phyloP scores from a whole-genome alignment of 2,113 vertebrate genomes.

The Alectura lathami region DNA sequence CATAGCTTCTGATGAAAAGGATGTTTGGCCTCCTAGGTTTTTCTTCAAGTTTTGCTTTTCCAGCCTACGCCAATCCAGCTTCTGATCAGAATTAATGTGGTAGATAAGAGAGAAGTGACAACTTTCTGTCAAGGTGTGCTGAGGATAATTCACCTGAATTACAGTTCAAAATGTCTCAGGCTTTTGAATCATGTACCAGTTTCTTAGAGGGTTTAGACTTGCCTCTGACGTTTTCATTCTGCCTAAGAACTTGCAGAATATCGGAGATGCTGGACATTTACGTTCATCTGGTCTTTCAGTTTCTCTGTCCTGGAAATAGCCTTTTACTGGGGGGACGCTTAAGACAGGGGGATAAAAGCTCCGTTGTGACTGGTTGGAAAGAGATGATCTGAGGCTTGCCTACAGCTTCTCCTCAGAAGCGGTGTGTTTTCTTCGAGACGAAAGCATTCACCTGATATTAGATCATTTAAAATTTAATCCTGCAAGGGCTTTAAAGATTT shows the following conservation, averaged over 20 bases:
- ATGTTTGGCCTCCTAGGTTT: rapidly evolving
- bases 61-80: background rate
- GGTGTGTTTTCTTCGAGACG: background rate
- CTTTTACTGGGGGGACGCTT: background rate
- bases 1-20: background rate
- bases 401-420: background rate
- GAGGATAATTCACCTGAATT: background rate
- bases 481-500: background rate
- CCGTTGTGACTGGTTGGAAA: background rate
- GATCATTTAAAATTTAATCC: background rate
- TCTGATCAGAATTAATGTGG: background rate
- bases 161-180: background rate
- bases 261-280: background rate
- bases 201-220: background rate
- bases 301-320: background rate
- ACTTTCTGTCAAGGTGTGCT: background rate
- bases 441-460: background rate
- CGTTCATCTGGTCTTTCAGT: background rate
- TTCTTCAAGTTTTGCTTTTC: background rate
- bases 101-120: background rate
- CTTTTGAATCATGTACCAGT: background rate
- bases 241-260: background rate
- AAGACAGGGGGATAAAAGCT: background rate
- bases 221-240: background rate
- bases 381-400: background rate